These are phyloP conservation scores for Hirundichthys speculiger DNA, from an alignment of 2,113 vertebrate genomes.

Conservation along the genomic window DNA sequence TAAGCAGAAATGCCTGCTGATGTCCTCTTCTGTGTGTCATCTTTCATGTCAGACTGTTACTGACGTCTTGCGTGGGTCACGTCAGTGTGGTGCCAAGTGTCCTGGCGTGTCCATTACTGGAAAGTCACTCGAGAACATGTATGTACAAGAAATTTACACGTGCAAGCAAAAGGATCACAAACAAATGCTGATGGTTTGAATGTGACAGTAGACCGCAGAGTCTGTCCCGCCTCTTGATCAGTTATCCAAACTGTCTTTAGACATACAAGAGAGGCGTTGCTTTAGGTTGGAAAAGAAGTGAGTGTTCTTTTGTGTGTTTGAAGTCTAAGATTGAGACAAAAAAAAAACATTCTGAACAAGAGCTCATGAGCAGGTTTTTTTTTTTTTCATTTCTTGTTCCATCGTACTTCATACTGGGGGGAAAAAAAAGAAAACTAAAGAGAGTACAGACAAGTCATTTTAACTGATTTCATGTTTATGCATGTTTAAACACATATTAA, in stretches of 20 bases:
- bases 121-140: slow-evolving; percentile 50
- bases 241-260: slow-evolving; percentile 55
- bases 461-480: slow-evolving; percentile 36
- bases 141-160: slow-evolving; percentile 47
- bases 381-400: too few species aligned
- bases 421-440: too few species aligned
- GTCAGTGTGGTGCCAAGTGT: slow-evolving; percentile 70
- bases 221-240: slow-evolving; percentile 59
- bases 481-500: slow-evolving; percentile 46
- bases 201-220: slow-evolving; percentile 8
- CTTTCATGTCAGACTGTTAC: slow-evolving; percentile 59
- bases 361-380: too few species aligned
- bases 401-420: too few species aligned
- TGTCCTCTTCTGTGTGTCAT: slow-evolving; percentile 35
- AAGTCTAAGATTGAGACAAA: background rate
- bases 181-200: background rate
- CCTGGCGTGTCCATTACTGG: slow-evolving; percentile 62
- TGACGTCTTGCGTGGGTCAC: slow-evolving; percentile 60
- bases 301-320: slow-evolving; percentile 9
- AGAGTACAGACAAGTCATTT: too few species aligned
- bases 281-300: slow-evolving; percentile 51
- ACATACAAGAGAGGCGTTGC: slow-evolving; percentile 54
- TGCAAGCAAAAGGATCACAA: slow-evolving; percentile 33
- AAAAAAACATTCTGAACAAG: too few species aligned
- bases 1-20: slow-evolving; percentile 9